A percentile compares a stretch with the other conserved stretches of the same genome.
phyloP scores from a whole-genome alignment of 2,797 vertebrate genomes.

The Carduelis carduelis region DNA sequence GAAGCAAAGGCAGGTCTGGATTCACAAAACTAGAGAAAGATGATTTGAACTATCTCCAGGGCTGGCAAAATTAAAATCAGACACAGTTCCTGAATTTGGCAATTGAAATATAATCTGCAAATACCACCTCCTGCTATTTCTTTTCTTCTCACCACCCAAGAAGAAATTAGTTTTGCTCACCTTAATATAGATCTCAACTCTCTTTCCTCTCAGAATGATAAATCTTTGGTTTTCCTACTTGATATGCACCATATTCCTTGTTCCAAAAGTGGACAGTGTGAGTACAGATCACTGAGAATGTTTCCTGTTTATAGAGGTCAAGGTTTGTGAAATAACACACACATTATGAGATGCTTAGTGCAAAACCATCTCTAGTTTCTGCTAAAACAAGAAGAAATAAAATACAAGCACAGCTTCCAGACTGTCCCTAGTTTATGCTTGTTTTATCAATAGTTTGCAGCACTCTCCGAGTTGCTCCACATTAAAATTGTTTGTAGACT shows the following conservation, averaged over 20 bases:
- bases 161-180: background rate
- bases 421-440: background rate
- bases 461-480: background rate
- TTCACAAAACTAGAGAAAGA: background rate
- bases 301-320: background rate
- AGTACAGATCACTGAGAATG: background rate
- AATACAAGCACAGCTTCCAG: background rate
- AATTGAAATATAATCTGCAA: background rate
- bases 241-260: background rate
- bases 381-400: background rate
- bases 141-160: background rate
- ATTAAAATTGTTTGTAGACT: background rate
- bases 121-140: background rate
- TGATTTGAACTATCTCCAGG: background rate
- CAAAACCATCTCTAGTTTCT: background rate
- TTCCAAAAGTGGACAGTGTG: background rate
- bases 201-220: background rate
- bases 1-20: background rate
- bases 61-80: slow-evolving; percentile 2
- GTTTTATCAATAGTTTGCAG: background rate
- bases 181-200: background rate
- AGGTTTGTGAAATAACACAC: background rate
- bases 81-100: background rate
- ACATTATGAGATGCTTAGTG: background rate
- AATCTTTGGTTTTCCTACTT: background rate